Evolutionary conservation across 2,113 vertebrate genomes (phyloP).

Genomic region (Grammomys dolichurus): DNA sequence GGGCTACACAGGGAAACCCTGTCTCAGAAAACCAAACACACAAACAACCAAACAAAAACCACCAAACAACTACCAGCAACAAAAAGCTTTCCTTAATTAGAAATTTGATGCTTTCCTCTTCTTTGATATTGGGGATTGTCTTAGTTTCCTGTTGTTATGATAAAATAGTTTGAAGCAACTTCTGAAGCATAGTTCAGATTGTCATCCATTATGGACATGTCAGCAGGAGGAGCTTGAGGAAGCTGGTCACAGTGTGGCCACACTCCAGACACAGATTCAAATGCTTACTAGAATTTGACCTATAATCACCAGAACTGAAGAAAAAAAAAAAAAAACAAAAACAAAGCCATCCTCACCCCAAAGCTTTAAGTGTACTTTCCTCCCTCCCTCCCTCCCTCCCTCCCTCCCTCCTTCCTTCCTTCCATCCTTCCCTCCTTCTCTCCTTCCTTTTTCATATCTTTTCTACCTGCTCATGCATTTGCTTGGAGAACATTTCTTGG

Average conservation of each 20-base stretch:
- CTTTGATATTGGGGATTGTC: background rate
- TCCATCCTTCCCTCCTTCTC: too few species aligned
- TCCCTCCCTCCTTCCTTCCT: too few species aligned
- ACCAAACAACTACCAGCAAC: background rate
- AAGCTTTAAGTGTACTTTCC: background rate
- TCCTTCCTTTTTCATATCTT: background rate
- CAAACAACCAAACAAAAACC: background rate
- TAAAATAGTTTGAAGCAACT: background rate
- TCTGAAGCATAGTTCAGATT: background rate
- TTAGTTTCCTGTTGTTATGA: background rate
- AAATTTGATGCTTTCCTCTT: background rate
- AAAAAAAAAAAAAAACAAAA: background rate
- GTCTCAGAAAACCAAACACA: background rate
- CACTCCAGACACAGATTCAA: background rate
- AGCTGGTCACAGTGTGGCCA: background rate
- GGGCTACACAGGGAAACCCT: background rate
- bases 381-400: too few species aligned
- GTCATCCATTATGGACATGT: background rate
- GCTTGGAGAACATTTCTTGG: background rate
- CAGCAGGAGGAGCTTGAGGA: background rate
- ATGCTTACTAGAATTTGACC: background rate
- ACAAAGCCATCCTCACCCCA: background rate
- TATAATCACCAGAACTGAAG: background rate
- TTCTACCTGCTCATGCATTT: background rate
- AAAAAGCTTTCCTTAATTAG: background rate